Conservation (phyloP, 2,797 vertebrate genomes). For the Anabas testudineus region DNA sequence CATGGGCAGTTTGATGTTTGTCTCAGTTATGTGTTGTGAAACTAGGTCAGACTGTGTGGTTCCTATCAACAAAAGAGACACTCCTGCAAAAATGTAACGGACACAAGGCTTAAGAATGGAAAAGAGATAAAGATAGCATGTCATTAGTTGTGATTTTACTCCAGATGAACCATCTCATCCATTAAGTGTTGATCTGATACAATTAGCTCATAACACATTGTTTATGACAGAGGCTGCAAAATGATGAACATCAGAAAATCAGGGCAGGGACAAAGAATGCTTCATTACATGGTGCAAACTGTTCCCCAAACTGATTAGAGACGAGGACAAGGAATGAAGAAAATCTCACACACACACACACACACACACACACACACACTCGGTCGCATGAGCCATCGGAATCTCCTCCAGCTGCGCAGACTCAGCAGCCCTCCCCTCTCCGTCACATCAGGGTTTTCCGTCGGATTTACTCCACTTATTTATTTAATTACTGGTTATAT, state of each 20-base stretch:
- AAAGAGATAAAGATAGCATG: not conserved
- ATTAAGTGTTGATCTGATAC: too few relatives aligned
- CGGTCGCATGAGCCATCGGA: slow-evolving; percentile 72
- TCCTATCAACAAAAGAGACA: not conserved
- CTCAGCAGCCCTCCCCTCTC: slow-evolving; percentile 44
- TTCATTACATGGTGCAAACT: too few relatives aligned
- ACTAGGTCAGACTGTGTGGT: not conserved
- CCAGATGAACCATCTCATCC: too few relatives aligned
- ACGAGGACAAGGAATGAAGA: too few relatives aligned
- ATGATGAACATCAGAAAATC: too few relatives aligned
- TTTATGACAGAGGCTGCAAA: too few relatives aligned
- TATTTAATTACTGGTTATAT: slow-evolving; percentile 77
- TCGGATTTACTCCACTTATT: slow-evolving; percentile 72
- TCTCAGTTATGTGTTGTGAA: slow-evolving; percentile 12
- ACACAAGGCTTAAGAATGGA: not conserved
- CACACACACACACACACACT: slow-evolving; percentile 23
- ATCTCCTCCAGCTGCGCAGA: slow-evolving; percentile 80
- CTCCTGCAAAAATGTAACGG: not conserved
- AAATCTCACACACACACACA: too few relatives aligned
- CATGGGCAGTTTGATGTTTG: slow-evolving; percentile 9
- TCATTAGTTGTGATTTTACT: not conserved
- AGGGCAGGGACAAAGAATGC: too few relatives aligned
- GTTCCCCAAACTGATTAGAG: too few relatives aligned
- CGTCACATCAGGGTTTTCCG: slow-evolving; percentile 76
- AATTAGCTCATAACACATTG: too few relatives aligned